Conservation (phyloP, 2,888 invertebrate genomes). For the Rhogogaster chlorosoma region DNA sequence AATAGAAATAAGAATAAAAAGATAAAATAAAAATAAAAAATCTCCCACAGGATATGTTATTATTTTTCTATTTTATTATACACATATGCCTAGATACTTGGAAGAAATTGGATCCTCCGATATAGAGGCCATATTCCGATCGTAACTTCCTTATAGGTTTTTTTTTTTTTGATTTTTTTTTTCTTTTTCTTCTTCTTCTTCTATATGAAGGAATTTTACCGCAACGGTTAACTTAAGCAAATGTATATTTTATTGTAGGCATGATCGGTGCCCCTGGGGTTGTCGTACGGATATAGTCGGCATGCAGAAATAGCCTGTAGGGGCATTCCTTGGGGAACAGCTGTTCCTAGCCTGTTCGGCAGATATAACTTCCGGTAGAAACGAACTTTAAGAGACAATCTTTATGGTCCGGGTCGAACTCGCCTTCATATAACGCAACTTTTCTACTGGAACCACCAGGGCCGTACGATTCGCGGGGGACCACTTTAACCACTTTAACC, state of each 20-base stretch:
- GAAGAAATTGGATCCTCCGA: not conserved
- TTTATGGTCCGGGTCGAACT: conserved; percentile 39
- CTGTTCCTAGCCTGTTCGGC: conserved; percentile 38
- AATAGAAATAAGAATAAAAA: not conserved
- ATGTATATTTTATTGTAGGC: conserved; percentile 49
- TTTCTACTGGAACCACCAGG: not conserved
- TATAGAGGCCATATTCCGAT: not conserved
- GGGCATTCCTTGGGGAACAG: conserved; percentile 40
- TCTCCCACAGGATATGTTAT: not conserved
- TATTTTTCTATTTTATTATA: not conserved
- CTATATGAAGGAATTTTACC: conserved; percentile 8
- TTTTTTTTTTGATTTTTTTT: not conserved
- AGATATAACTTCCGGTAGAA: conserved; percentile 46
- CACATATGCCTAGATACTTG: not conserved
- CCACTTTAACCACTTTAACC: conserved; percentile 51
- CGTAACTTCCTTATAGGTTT: conserved; percentile 24
- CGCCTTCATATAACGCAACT: conserved; percentile 22
- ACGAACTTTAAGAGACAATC: conserved; percentile 50
- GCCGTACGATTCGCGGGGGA: conserved; percentile 30
- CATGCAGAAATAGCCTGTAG: not conserved
- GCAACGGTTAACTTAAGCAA: conserved; percentile 30
- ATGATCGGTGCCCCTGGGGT: conserved; percentile 32
- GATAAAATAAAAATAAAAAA: not conserved
- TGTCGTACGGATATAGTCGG: not conserved
- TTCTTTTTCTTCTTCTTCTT: not conserved